Evolutionary conservation across 53 echinoderm and acorn worm genomes (phyloP).

Genomic region (Stichopus horrens): DNA sequence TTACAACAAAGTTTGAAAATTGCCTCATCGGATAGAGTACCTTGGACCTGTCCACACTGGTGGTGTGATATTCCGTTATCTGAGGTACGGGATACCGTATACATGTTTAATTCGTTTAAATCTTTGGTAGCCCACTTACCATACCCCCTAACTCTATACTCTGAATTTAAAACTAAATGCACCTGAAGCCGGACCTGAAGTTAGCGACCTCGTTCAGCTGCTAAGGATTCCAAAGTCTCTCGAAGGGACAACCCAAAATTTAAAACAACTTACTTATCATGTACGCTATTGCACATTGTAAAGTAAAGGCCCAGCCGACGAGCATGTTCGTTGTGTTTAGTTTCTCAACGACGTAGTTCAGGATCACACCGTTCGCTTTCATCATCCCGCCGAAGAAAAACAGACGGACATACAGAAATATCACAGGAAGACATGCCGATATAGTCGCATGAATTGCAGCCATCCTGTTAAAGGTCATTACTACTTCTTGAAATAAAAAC

Average conservation of each 20-base stretch:
- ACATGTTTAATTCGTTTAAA: too few relatives aligned
- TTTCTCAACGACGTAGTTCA: slow-evolving; percentile 1
- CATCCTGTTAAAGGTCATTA: neutral
- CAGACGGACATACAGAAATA: neutral
- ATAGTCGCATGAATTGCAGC: neutral
- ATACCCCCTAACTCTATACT: too few relatives aligned
- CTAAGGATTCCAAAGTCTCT: too few relatives aligned
- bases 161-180: too few relatives aligned
- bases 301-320: slow-evolving; percentile 28
- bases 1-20: too few relatives aligned
- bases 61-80: too few relatives aligned
- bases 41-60: too few relatives aligned
- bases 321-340: slow-evolving; percentile 14
- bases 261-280: slow-evolving; percentile 22
- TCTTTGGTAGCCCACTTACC: too few relatives aligned
- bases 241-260: neutral
- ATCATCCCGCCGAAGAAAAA: slow-evolving; percentile 35
- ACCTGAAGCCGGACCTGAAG: too few relatives aligned
- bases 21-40: too few relatives aligned
- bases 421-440: neutral
- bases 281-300: slow-evolving; percentile 23
- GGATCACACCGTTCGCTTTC: slow-evolving; percentile 18
- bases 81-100: too few relatives aligned
- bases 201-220: too few relatives aligned
- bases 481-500: neutral